Conservation (phyloP, 2,797 vertebrate genomes). For the Pantherophis alleghaniensis region DNA sequence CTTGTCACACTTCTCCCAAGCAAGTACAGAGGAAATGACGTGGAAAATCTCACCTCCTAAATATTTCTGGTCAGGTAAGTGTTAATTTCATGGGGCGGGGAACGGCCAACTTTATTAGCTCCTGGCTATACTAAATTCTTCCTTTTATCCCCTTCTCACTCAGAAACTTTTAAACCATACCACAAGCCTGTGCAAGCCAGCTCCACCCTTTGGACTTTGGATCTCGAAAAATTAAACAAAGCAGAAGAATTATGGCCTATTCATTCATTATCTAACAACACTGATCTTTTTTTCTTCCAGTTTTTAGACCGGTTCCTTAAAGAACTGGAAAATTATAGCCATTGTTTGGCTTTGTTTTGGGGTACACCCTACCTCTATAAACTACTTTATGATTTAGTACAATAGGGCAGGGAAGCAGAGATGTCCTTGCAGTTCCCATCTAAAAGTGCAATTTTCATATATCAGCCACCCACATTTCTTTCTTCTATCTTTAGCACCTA, state of each 20-base stretch:
- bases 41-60: background rate
- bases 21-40: background rate
- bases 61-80: background rate
- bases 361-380: background rate
- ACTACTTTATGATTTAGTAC: background rate
- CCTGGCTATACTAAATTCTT: background rate
- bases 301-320: background rate
- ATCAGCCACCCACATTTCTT: background rate
- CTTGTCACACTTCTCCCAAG: background rate
- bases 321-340: background rate
- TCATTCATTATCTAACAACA: background rate
- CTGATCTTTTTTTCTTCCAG: background rate
- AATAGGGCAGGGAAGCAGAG: background rate
- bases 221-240: background rate
- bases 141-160: background rate
- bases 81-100: background rate
- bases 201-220: background rate
- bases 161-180: background rate
- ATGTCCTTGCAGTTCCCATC: background rate
- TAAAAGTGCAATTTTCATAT: background rate
- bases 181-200: constrained; percentile 4
- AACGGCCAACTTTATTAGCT: background rate
- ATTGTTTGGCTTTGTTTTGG: background rate
- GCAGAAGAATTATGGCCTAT: background rate
- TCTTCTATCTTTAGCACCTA: background rate